Evolutionary conservation across 2,888 invertebrate genomes (phyloP).

Genomic region (Campoplex capitator): DNA sequence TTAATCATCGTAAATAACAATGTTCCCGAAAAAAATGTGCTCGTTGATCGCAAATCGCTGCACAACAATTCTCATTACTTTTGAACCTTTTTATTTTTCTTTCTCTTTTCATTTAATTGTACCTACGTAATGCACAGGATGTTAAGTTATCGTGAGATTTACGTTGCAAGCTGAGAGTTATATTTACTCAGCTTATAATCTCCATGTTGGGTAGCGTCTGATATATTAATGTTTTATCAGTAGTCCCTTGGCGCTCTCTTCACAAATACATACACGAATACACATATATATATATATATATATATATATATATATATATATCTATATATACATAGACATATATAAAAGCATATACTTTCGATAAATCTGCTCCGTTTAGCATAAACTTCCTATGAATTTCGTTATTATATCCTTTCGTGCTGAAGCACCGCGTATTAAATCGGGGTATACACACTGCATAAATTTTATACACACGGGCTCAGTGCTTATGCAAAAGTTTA

Average conservation of each 20-base stretch:
- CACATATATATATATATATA: not conserved
- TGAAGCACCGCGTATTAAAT: slow-evolving; percentile 24
- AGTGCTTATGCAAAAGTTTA: slow-evolving; percentile 2
- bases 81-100: not conserved
- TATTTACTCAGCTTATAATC: slow-evolving; percentile 39
- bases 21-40: not conserved
- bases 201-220: slow-evolving; percentile 27
- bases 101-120: slow-evolving; percentile 28
- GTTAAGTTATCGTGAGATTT: slow-evolving; percentile 22
- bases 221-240: slow-evolving; percentile 56
- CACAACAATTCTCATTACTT: not conserved
- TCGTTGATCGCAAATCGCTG: not conserved
- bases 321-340: not conserved
- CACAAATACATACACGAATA: slow-evolving; percentile 5
- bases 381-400: slow-evolving; percentile 65
- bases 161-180: slow-evolving; percentile 18
- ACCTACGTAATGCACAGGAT: not conserved
- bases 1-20: not conserved
- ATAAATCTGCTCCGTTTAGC: slow-evolving; percentile 51
- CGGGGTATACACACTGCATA: slow-evolving; percentile 36
- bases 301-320: not conserved
- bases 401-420: slow-evolving; percentile 56
- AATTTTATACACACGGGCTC: slow-evolving; percentile 5
- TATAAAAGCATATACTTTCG: slow-evolving; percentile 11
- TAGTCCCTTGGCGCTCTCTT: slow-evolving; percentile 23